Percentiles rank a stretch among this genome's conserved stretches.
phyloP scores from a whole-genome alignment of 2,888 invertebrate species.

The Ceriagrion tenellum region DNA sequence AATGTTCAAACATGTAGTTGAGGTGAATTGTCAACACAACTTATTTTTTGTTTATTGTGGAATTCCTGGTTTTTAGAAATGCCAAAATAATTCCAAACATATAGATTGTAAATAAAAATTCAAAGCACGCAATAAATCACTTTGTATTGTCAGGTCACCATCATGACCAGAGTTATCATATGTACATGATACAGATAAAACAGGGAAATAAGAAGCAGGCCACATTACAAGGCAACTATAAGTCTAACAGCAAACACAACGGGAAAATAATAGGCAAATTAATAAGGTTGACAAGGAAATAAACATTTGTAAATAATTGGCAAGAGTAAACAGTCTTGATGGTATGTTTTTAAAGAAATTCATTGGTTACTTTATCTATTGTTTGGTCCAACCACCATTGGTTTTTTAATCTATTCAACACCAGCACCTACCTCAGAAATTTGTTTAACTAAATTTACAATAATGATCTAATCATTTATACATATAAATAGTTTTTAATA shows the following conservation, averaged over 20 bases:
- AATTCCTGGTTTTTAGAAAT: conserved; percentile 29
- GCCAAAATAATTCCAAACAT: conserved; percentile 27
- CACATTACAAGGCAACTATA: conserved; percentile 28
- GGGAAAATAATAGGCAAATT: neutral
- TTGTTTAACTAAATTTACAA: conserved; percentile 30
- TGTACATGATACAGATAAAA: conserved; percentile 48
- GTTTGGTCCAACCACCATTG: neutral
- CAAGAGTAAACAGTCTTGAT: conserved; percentile 47
- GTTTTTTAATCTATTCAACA: conserved; percentile 39
- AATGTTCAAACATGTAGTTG: conserved; percentile 29
- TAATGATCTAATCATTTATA: conserved; percentile 17
- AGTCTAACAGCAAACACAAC: neutral
- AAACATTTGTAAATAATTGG: conserved; percentile 22
- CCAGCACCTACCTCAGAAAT: conserved; percentile 61
- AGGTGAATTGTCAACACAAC: conserved; percentile 30
- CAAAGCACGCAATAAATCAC: conserved; percentile 58
- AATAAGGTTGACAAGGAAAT: conserved; percentile 20
- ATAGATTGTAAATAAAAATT: conserved; percentile 53
- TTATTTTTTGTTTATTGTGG: conserved; percentile 1
- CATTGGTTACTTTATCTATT: neutral
- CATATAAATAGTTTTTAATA: conserved; percentile 63
- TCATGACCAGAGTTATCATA: conserved; percentile 41
- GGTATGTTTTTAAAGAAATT: neutral
- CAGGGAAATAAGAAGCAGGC: conserved; percentile 48
- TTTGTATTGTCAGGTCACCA: conserved; percentile 58